Base-by-base conservation (phyloP, 2,888 invertebrate species). In the Diaprepes abbreviatus region DNA sequence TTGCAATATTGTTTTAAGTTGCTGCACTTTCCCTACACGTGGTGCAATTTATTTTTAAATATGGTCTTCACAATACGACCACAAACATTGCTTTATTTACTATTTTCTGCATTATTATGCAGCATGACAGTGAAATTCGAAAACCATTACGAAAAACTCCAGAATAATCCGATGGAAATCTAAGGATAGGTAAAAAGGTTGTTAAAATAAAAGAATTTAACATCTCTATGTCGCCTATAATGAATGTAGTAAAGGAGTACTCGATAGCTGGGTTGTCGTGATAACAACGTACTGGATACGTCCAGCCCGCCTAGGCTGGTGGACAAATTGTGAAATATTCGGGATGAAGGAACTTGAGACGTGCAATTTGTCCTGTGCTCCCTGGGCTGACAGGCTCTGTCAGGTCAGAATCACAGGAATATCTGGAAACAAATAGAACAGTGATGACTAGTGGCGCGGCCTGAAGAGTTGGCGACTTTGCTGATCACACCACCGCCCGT, bases 341-440 rank as follows among this genome's bases (percentile, higher is more conserved):
- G 54, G 71, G 71, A 63, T 60, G 71, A 76, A 79, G 80, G 79
- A 80, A 79, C 80, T 80, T 74, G 76, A 75, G 66, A 71, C 67
- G 71, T 71, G 67, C 67, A 64, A 71, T 62, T 62, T 60, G 66
- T 64, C 74, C 73, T 74, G 74, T 75, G 76, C 73, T 76, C 75
- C 77, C 63, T 59, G 64, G 59, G 62, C 66, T 63, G 66, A 60
- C 58, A 58, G 58, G 60, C 75, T 76, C 78, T 80, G 55, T 80
- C 45, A 79, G 81, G 81, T 80, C 74, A 74, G 75, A 74, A 82
- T 84, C 83, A 85, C 82, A 85, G 83, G 83, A 85, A 85, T 81
- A 85, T 85, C 85, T 85, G 85, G 79, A 85, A 85, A 85, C 81
- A 84, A 84, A 85, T 76, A 78, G 74, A 84, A 84, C 80, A 83